Evolutionary conservation across 2,888 invertebrate species (phyloP).

Genomic region (Cheilosia vulpina): DNA sequence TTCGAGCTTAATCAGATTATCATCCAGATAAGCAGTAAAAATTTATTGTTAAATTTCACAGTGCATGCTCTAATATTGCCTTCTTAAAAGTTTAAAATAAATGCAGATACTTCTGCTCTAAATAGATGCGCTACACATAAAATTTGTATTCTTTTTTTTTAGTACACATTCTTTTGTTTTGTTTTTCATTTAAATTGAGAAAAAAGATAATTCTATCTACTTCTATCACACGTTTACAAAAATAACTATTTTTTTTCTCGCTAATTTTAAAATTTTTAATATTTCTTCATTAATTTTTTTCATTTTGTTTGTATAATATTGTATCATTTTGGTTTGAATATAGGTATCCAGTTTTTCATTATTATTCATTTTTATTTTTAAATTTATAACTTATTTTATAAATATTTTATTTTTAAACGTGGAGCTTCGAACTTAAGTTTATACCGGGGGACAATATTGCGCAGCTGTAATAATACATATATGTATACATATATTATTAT

Average conservation of each 20-base stretch:
- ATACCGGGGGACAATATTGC: slow-evolving; percentile 40
- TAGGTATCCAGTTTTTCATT: slow-evolving; percentile 65
- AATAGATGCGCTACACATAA: slow-evolving; percentile 42
- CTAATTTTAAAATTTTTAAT: slow-evolving; percentile 28
- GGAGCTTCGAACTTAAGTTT: slow-evolving; percentile 55
- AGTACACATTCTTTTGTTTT: slow-evolving; percentile 17
- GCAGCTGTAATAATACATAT: slow-evolving; percentile 37
- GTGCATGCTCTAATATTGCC: slow-evolving; percentile 16
- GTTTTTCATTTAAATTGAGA: slow-evolving; percentile 38
- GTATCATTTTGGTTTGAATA: slow-evolving; percentile 62
- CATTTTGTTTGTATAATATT: slow-evolving; percentile 63
- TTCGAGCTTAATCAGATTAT: background rate
- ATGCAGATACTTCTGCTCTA: slow-evolving; percentile 26
- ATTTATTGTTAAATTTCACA: slow-evolving; percentile 53
- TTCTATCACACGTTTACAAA: slow-evolving; percentile 72
- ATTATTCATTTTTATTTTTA: slow-evolving; percentile 26
- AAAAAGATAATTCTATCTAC: slow-evolving; percentile 65
- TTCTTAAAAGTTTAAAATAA: slow-evolving; percentile 16
- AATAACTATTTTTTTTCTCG: slow-evolving; percentile 61
- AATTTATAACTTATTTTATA: slow-evolving; percentile 38
- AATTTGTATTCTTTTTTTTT: slow-evolving; percentile 24
- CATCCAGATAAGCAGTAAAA: background rate
- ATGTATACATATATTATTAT: slow-evolving; percentile 7
- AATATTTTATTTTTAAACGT: too few relatives aligned
- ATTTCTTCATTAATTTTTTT: background rate